phyloP scores from a whole-genome alignment of 2,888 invertebrate species.

The Hydrotaea diabolus region DNA sequence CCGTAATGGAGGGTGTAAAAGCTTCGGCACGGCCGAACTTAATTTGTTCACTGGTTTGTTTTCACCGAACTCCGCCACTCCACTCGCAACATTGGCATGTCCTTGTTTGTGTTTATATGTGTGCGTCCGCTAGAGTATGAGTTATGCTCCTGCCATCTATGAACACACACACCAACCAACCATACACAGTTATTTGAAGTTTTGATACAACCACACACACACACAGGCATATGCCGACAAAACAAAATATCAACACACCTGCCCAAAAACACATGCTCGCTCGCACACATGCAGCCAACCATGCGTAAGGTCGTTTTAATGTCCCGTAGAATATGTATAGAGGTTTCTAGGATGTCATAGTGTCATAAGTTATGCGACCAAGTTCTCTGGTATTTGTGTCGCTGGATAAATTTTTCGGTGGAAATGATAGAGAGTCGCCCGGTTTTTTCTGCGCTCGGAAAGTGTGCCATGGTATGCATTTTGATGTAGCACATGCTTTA shows the following conservation, averaged over 20 bases:
- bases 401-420: neutral
- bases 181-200: neutral
- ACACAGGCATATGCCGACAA: neutral
- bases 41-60: too few species aligned
- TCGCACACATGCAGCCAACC: neutral
- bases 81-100: too few species aligned
- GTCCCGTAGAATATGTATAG: slow-evolving; percentile 7
- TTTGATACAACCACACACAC: neutral
- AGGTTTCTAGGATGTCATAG: slow-evolving; percentile 5
- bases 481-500: neutral
- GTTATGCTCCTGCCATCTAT: neutral
- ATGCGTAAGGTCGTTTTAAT: slow-evolving; percentile 3
- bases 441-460: neutral
- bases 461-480: neutral
- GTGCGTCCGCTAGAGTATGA: neutral
- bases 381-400: slow-evolving; percentile 2
- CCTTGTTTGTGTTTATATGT: too few species aligned
- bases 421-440: neutral
- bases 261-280: neutral
- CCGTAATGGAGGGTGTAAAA: too few species aligned
- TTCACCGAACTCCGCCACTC: too few species aligned
- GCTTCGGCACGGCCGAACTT: too few species aligned
- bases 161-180: neutral
- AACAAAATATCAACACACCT: slow-evolving; percentile 1
- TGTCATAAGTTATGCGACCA: slow-evolving; percentile 12